These are phyloP conservation scores for Aplysina aerophoba DNA, from an alignment of 37 sponge, comb jelly and placozoan species.

Conservation along the genomic window DNA sequence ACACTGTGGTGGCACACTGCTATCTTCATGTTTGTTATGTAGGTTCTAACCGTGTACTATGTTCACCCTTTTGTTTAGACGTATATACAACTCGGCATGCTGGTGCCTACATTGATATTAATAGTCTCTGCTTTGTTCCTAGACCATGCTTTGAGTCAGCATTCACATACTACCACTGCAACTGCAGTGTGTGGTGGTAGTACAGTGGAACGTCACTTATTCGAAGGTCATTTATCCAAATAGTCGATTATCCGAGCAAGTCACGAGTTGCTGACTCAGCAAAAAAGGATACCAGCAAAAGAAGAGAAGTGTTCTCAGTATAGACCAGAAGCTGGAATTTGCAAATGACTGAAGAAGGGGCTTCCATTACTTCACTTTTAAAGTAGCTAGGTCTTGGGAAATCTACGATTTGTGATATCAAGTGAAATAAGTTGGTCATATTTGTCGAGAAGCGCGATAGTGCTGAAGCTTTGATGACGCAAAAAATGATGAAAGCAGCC, in stretches of 20 bases:
- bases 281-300: conserved; percentile 8
- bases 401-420: conserved; percentile 63
- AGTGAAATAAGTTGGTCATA: conserved; percentile 43
- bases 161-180: no score
- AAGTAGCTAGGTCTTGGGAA: conserved; percentile 59
- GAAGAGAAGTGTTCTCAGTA: conserved; percentile 23
- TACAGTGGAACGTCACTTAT: conserved; percentile 33
- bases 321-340: conserved; percentile 32
- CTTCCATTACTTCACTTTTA: conserved; percentile 26
- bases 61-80: no score
- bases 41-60: no score
- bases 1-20: no score
- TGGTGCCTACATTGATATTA: no score
- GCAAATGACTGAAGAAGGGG: conserved; percentile 32
- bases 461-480: conserved; percentile 25
- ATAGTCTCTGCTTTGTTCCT: no score
- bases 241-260: conserved; percentile 23
- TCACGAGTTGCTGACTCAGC: conserved; percentile 27
- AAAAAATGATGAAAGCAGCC: conserved; percentile 41
- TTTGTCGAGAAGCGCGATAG: conserved; percentile 34
- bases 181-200: no score
- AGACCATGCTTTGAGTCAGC: no score
- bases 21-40: no score
- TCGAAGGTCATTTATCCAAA: conserved; percentile 20
- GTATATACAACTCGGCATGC: no score